These are phyloP conservation scores for Cephus runcator DNA, from an alignment of 2,888 invertebrate genomes.

Conservation along the genomic window DNA sequence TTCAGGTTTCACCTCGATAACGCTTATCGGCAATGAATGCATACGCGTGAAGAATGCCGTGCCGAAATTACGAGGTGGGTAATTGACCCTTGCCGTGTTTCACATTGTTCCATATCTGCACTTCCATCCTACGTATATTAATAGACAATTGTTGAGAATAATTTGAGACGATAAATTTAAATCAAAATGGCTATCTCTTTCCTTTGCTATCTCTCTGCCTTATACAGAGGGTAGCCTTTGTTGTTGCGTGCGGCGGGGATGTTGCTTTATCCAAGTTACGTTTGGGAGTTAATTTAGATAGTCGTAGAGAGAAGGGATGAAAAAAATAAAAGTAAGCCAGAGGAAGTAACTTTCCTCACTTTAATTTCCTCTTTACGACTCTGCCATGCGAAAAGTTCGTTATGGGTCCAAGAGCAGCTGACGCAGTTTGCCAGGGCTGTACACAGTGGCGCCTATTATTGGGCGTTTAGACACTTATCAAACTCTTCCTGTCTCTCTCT, in stretches of 20 bases:
- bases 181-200: neutral
- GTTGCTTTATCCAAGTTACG: neutral
- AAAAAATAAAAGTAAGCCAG: neutral
- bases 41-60: neutral
- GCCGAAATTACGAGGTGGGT: neutral
- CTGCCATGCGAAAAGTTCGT: neutral
- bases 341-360: neutral
- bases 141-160: neutral
- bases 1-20: neutral
- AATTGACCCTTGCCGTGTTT: neutral
- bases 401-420: neutral
- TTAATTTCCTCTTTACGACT: neutral
- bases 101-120: neutral
- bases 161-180: neutral
- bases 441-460: neutral
- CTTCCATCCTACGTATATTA: neutral
- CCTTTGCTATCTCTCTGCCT: neutral
- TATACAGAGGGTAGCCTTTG: neutral
- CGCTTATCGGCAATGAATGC: neutral
- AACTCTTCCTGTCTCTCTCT: neutral
- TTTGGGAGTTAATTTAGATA: neutral
- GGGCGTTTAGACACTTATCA: neutral
- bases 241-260: neutral
- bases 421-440: neutral
- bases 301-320: neutral